These are phyloP conservation scores for Clinocottus analis DNA, from an alignment of 2,113 vertebrate genomes.

Conservation along the genomic window DNA sequence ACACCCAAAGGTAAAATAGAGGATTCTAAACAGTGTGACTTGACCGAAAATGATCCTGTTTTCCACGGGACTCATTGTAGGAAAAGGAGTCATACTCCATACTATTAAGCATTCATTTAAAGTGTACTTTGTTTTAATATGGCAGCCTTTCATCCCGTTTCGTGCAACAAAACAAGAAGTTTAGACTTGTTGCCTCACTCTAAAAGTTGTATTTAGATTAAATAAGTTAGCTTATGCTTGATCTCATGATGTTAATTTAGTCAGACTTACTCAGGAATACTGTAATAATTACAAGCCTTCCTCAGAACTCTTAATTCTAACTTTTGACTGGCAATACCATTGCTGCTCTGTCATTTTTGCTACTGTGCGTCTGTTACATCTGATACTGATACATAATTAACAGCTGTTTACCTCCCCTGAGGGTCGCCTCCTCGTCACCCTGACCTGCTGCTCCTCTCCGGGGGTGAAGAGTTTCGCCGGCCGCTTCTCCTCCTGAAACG, in stretches of 20 bases:
- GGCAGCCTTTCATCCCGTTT: not conserved
- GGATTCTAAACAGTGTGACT: not conserved
- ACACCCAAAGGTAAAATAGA: not conserved
- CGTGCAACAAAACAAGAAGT: not conserved
- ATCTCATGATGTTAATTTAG: not conserved
- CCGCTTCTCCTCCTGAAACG: constrained; percentile 94
- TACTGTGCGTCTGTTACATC: not conserved
- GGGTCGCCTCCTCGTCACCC: constrained; percentile 90
- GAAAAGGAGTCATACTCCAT: too few relatives aligned
- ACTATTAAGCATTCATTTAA: not conserved
- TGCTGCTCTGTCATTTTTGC: not conserved
- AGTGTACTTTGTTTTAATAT: not conserved
- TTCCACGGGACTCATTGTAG: not conserved
- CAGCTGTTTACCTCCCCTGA: constrained; percentile 87
- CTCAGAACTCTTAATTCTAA: not conserved
- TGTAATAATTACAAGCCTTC: not conserved
- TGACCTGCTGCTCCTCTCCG: constrained; percentile 85
- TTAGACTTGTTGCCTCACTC: not conserved
- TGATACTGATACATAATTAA: not conserved
- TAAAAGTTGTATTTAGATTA: not conserved
- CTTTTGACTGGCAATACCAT: not conserved
- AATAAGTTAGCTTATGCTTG: not conserved
- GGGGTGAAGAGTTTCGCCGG: constrained; percentile 93
- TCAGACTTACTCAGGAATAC: not conserved
- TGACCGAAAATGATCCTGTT: not conserved